A percentile compares a stretch with the other conserved stretches of the same genome.
phyloP scores from a whole-genome alignment of 2,797 vertebrate species.

The Heliangelus exortis region DNA sequence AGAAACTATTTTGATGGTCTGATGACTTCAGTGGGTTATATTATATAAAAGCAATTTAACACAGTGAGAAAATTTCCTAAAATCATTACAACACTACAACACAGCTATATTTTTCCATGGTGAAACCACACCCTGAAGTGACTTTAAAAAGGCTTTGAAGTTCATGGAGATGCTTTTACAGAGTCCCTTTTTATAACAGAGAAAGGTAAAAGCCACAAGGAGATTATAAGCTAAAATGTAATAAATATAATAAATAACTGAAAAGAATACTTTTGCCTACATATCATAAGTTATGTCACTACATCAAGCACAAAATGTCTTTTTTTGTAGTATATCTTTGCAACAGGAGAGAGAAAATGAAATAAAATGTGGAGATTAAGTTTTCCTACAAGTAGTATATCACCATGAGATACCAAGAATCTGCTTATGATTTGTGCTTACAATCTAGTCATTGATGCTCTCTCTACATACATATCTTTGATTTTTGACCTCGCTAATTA shows the following conservation, averaged over 20 bases:
- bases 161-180: neutral
- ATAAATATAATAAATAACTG: neutral
- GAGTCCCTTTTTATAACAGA: neutral
- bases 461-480: constrained; percentile 11
- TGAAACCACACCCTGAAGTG: neutral
- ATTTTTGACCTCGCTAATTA: constrained; percentile 19
- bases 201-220: neutral
- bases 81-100: neutral
- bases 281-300: neutral
- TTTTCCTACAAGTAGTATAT: neutral
- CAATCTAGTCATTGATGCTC: neutral
- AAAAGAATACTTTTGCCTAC: neutral
- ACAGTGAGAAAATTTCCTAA: neutral
- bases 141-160: neutral
- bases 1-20: neutral
- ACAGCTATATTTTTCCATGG: neutral
- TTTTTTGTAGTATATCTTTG: neutral
- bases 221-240: neutral
- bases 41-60: neutral
- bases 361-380: neutral
- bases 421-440: neutral
- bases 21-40: neutral
- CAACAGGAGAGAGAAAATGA: neutral
- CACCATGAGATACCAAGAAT: neutral
- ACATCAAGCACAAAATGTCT: neutral